Percentiles rank a stretch among this genome's conserved stretches.
phyloP scores from a whole-genome alignment of 23 tunicate species.

The Trididemnum miniatum region DNA sequence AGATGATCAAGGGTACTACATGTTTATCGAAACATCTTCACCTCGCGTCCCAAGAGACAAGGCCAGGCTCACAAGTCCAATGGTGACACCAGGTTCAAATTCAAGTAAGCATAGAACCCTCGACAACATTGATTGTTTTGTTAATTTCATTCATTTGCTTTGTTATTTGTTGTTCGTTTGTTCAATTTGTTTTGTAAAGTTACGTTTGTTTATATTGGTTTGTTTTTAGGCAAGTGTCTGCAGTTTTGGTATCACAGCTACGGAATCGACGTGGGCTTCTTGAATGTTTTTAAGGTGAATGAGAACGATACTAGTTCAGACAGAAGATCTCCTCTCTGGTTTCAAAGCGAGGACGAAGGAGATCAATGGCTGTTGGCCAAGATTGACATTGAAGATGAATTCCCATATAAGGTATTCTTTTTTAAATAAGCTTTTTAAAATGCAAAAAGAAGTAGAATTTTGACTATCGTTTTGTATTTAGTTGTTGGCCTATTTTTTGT shows the following conservation, averaged over 20 bases:
- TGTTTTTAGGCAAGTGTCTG: constrained; percentile 65
- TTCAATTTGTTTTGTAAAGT: too few species aligned
- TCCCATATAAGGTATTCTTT: constrained; percentile 73
- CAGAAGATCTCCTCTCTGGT: constrained; percentile 58
- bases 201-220: too few species aligned
- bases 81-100: constrained; percentile 33
- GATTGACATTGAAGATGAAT: constrained; percentile 46
- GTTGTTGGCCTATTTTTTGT: too few species aligned
- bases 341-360: constrained; percentile 47
- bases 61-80: constrained; percentile 70
- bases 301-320: background rate
- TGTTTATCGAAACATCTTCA: constrained; percentile 65
- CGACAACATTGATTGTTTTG: background rate
- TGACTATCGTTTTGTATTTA: too few species aligned
- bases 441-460: too few species aligned
- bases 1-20: constrained; percentile 48
- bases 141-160: background rate
- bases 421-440: too few species aligned
- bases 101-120: constrained; percentile 39
- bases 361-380: constrained; percentile 70
- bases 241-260: constrained; percentile 85
- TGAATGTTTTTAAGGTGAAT: constrained; percentile 53
- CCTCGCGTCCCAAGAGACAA: constrained; percentile 61
- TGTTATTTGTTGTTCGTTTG: too few species aligned
- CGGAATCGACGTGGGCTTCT: constrained; percentile 59